Conservation (phyloP, 2,797 vertebrate genomes). For the Anguilla megastoma region DNA sequence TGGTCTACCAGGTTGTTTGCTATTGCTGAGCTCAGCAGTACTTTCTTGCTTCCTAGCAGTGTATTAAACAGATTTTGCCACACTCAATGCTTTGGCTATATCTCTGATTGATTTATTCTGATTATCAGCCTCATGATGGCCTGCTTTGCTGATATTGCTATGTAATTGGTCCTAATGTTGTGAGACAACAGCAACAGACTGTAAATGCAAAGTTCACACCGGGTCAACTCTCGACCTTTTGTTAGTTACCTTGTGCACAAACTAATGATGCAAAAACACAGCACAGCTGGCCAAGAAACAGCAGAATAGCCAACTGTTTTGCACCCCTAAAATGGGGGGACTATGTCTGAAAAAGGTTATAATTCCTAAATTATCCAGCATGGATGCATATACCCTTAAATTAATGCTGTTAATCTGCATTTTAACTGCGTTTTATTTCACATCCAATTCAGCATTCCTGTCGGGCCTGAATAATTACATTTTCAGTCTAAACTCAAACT, state of each 20-base stretch:
- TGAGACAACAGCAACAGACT: not conserved
- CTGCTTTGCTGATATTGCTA: not conserved
- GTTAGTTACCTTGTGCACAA: not conserved
- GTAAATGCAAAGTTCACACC: not conserved
- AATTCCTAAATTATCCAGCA: not conserved
- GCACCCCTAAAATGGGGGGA: not conserved
- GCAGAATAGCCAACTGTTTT: not conserved
- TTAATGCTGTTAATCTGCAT: not conserved
- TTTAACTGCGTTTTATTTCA: not conserved
- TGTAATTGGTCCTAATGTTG: not conserved
- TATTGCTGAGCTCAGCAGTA: too few species aligned
- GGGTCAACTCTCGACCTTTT: not conserved
- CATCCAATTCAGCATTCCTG: not conserved
- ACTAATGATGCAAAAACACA: not conserved
- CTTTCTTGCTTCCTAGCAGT: not conserved
- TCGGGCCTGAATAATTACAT: not conserved
- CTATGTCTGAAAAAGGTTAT: not conserved
- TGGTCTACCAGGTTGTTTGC: too few species aligned
- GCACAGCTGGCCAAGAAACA: not conserved
- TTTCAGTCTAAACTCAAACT: not conserved
- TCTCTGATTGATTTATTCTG: not conserved
- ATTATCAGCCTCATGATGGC: not conserved
- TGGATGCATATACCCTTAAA: not conserved
- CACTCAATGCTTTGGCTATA: not conserved
- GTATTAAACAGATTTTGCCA: not conserved